Base-by-base conservation (phyloP, 2,888 invertebrate genomes). In the Omphaloscelis lunosa region DNA sequence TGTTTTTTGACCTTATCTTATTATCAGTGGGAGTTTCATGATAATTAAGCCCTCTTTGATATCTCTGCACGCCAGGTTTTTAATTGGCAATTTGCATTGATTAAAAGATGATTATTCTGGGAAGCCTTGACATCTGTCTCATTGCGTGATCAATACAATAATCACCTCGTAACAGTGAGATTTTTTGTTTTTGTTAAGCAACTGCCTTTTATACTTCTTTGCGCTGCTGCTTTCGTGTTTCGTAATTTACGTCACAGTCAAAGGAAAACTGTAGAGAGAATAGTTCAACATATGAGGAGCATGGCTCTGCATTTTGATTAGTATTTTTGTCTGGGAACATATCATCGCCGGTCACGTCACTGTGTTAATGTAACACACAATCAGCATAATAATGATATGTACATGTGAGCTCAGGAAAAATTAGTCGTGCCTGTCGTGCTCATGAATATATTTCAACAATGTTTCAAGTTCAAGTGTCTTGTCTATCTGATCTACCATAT, bases 21-120 rank as follows among this genome's bases (percentile, higher is more conserved):
- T 67, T 82, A 86, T 90, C 87, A 82, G 86, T 90, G 82, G 75
- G 77, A 86, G 84, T 83, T 85, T 83, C 69, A 84, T 84, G 81
- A 87, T 88, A 88, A 89, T 88, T 86, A 81, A 86, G 77, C 63
- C 80, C 74, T 62, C 81, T 76, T 80, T 79, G 75, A 84, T 87
- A 84, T 77, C 77, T 85, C 79, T 77, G 85, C 90, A 90, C 85
- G 91, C 82, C 80, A 90, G 67, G 82, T 78, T 87, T 88, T 89
- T 93, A 94, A 95, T 94, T 93, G 91, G 81, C 90, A 89, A 93
- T 94, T 94, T 93, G 91, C 92, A 93, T 93, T 91, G 90, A 92
- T 93, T 89, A 90, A 89, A 77, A 83, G 86, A 88, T 89, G 89
- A 86, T 90, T 84, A 86, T 82, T 83, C 85, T n/a, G 70, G 53